These are phyloP conservation scores for Alaudala cheleensis DNA, from an alignment of 2,113 vertebrate genomes.

Conservation along the genomic window DNA sequence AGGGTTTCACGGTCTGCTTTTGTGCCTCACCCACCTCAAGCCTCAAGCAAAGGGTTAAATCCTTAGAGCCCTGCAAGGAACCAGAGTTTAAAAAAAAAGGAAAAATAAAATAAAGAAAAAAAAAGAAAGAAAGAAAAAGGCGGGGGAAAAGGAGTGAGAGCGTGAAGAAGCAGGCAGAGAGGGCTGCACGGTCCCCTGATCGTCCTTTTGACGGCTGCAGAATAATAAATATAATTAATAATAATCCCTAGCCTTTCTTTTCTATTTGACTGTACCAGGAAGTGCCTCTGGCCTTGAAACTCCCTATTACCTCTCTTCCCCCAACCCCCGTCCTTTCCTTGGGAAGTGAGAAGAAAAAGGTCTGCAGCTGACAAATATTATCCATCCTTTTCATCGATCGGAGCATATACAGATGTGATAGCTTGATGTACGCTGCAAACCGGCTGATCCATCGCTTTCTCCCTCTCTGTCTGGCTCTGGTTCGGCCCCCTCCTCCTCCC, in stretches of 20 bases:
- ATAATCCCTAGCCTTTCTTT: slow-evolving; percentile 26
- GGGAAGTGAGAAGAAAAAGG: slow-evolving; percentile 73
- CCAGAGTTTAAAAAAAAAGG: neutral
- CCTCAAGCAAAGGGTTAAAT: slow-evolving; percentile 64
- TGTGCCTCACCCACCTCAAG: neutral
- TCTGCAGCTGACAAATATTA: slow-evolving; percentile 80
- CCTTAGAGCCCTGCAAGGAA: slow-evolving; percentile 16
- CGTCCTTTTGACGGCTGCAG: slow-evolving; percentile 41
- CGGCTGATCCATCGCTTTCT: slow-evolving; percentile 71
- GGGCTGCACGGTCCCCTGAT: slow-evolving; percentile 2
- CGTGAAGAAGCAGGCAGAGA: neutral
- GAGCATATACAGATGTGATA: slow-evolving; percentile 81
- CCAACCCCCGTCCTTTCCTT: neutral
- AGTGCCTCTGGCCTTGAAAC: slow-evolving; percentile 69
- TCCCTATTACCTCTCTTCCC: slow-evolving; percentile 42
- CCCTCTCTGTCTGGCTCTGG: slow-evolving; percentile 48
- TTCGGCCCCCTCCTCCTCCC: slow-evolving; percentile 33
- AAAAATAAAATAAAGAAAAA: no score
- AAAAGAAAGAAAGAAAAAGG: no score
- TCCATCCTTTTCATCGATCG: slow-evolving; percentile 79
- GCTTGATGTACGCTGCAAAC: slow-evolving; percentile 75
- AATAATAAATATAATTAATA: slow-evolving; percentile 75
- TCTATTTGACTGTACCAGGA: slow-evolving; percentile 55
- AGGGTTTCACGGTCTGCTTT: neutral
- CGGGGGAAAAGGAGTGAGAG: neutral